Percentiles rank a stretch among this genome's conserved stretches.
Conservation (phyloP, 2,888 invertebrate genomes). For the Watsonalla cultraria region DNA sequence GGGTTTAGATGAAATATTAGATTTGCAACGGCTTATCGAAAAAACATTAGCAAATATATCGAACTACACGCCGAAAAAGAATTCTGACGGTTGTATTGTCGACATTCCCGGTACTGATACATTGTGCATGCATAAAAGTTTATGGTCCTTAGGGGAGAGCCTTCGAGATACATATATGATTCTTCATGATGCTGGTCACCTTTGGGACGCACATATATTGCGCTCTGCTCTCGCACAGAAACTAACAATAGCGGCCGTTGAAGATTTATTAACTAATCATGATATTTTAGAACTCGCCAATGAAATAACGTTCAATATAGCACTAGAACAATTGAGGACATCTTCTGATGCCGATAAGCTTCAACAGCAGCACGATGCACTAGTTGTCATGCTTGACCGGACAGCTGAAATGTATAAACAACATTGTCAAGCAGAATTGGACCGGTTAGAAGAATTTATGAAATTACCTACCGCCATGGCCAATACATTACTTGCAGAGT, state of each 20-base stretch:
- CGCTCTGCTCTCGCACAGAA: constrained; percentile 55
- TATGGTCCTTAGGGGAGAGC: constrained; percentile 42
- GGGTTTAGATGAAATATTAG: constrained; percentile 12
- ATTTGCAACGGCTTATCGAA: constrained; percentile 34
- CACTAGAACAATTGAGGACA: constrained; percentile 47
- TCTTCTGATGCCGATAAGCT: constrained; percentile 50
- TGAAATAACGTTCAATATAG: constrained; percentile 50
- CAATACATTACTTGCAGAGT: constrained; percentile 51
- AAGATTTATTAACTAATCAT: constrained; percentile 54
- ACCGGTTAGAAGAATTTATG: constrained; percentile 52
- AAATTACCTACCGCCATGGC: constrained; percentile 38
- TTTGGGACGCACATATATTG: constrained; percentile 59
- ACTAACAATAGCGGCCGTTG: constrained; percentile 56
- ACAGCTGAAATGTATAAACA: constrained; percentile 40
- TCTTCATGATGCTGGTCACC: constrained; percentile 52
- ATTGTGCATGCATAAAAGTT: constrained; percentile 43
- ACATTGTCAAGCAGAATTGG: constrained; percentile 48
- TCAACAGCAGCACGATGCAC: constrained; percentile 32
- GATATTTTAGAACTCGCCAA: constrained; percentile 48
- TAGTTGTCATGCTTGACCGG: constrained; percentile 35
- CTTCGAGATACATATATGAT: constrained; percentile 50
- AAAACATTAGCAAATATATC: constrained; percentile 25
- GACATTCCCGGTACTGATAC: constrained; percentile 30
- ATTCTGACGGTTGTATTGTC: constrained; percentile 13
- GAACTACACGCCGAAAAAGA: constrained; percentile 13